Base-by-base conservation (phyloP, 2,797 vertebrate genomes). In the Centropyge bicolor region DNA sequence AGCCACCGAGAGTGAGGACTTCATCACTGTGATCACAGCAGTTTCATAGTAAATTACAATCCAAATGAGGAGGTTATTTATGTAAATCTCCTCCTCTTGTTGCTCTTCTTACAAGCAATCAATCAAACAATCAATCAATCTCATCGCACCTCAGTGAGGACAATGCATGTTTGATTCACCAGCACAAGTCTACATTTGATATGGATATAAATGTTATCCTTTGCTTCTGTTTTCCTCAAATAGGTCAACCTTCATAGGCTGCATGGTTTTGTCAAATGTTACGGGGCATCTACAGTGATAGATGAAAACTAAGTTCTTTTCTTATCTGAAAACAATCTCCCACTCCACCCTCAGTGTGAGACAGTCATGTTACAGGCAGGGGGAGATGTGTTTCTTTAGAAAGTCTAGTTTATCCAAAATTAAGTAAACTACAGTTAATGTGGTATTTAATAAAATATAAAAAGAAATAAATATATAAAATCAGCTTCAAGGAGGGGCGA, bases 251-350 rank as follows among this genome's bases (percentile, higher is more conserved):
- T 24, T 38, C 5, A 56, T 4, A 19, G 19, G 8, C 20, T 52
- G 20, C 20, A 43, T 13, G 64, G 49, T 52, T 71, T 73, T 49
- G 24, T 74, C 52, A 67, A 51, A 79, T 56, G n/a, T 11, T 73
- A 54, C 31, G 43, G 17, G 5, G 12, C 8, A 76, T 51, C 40
- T 63, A 22, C 19, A 36, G 19, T 52, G 59, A 61, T 68, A 41
- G 59, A 41, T 82, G 4, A 71, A 56, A 61, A 69, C 56, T 11
- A 8, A 52, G 49, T 49, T 72, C 1, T 40, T 67, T 46, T 62
- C 6, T 70, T 48, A 48, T 48, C 46, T 7, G 8, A 48, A 48
- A 2, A 20, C 46, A 48, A 20, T 67, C 51, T 70, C 38, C 48
- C 12, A 40, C 55, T 62, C 35, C n/a, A 36, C 38, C 17, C 20